phyloP scores from a whole-genome alignment of 2,113 vertebrate genomes.

The Stegostoma tigrinum region DNA sequence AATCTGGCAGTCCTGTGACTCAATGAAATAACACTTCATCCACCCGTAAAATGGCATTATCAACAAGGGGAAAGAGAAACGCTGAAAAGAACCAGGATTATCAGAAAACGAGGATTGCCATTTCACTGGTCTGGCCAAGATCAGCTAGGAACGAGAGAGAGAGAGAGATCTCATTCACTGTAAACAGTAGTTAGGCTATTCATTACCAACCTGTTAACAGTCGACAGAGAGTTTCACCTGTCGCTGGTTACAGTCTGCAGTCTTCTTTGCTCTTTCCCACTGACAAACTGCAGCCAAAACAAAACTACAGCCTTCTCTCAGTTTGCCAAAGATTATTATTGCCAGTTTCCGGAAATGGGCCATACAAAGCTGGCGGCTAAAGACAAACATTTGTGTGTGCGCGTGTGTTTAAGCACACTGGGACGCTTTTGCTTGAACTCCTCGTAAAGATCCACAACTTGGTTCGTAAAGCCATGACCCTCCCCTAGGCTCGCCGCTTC shows the following conservation, averaged over 20 bases:
- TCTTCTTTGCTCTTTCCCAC: background rate
- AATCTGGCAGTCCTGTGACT: background rate
- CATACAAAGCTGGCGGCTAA: background rate
- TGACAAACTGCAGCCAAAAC: background rate
- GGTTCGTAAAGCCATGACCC: background rate
- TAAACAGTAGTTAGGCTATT: background rate
- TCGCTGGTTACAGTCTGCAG: background rate
- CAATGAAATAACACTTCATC: background rate
- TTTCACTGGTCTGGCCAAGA: background rate
- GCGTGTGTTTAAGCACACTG: background rate
- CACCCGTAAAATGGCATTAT: background rate
- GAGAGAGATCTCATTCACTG: background rate
- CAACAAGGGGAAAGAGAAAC: background rate
- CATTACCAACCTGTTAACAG: background rate
- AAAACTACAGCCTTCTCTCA: background rate
- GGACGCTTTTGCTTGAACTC: background rate
- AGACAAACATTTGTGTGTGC: background rate
- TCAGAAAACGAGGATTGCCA: background rate
- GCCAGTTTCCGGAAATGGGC: conserved; percentile 16
- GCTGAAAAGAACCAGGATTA: background rate
- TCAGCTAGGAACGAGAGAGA: background rate
- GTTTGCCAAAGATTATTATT: background rate
- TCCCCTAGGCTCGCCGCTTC: background rate
- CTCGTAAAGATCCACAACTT: background rate
- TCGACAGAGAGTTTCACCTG: background rate